These are phyloP conservation scores for Amblyornis subalaris DNA, from an alignment of 2,113 vertebrate genomes.

Conservation along the genomic window DNA sequence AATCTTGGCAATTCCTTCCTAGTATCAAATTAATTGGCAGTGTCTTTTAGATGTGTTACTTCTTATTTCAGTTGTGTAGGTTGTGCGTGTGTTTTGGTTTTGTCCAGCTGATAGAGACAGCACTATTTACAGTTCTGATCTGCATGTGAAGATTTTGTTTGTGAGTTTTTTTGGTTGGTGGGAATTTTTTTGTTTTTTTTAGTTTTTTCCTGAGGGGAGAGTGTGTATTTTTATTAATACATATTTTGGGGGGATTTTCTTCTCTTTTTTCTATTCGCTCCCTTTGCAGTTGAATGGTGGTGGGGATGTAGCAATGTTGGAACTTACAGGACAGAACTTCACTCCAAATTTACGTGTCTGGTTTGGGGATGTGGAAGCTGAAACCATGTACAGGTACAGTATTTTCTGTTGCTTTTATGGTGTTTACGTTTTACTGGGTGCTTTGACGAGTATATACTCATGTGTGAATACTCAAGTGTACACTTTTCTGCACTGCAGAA, in stretches of 20 bases:
- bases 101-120: not conserved
- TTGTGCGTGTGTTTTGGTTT: not conserved
- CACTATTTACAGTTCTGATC: not conserved
- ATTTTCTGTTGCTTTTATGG: not conserved
- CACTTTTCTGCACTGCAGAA: not conserved
- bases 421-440: not conserved
- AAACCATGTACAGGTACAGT: conserved; percentile 97
- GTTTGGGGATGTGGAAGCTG: conserved; percentile 98
- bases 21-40: not conserved
- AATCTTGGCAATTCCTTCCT: not conserved
- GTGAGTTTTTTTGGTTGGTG: not conserved
- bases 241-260: not conserved
- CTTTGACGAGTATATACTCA: not conserved
- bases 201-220: not conserved
- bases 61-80: not conserved
- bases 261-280: not conserved
- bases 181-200: not conserved
- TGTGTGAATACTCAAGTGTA: not conserved
- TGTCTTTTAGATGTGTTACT: not conserved
- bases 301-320: conserved; percentile 97
- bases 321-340: conserved; percentile 99
- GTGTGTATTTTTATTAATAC: not conserved
- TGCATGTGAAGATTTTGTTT: not conserved
- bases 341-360: conserved; percentile 97
- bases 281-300: conserved; percentile 88